Percentiles rank a stretch among this genome's conserved stretches.
These are phyloP conservation scores for Drosophila kepulauana DNA, from an alignment of 1,140 invertebrate species.

Conservation along the genomic window DNA sequence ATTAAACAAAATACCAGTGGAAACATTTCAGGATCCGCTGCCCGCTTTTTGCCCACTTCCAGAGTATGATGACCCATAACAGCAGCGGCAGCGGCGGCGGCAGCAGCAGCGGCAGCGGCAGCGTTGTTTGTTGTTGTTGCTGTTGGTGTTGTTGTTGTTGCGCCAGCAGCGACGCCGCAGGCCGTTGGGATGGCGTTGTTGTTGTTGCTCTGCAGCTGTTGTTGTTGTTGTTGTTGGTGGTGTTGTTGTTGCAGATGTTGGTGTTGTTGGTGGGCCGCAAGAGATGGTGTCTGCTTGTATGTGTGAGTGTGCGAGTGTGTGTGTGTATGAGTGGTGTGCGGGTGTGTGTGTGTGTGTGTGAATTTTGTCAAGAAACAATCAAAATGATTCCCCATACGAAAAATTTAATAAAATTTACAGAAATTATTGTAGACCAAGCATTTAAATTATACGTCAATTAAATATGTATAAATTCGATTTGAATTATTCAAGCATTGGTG, in stretches of 20 bases:
- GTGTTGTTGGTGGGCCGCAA: constrained; percentile 75
- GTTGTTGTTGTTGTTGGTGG: constrained; percentile 58
- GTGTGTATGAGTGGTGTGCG: constrained; percentile 33
- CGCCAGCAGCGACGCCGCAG: constrained; percentile 63
- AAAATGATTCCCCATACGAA: constrained; percentile 7
- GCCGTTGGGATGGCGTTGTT: constrained; percentile 66
- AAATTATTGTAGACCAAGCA: constrained; percentile 59
- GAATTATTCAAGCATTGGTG: constrained; percentile 70
- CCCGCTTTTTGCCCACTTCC: constrained; percentile 93
- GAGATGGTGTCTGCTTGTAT: constrained; percentile 72
- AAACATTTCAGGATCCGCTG: constrained; percentile 91
- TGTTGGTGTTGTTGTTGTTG: constrained; percentile 68
- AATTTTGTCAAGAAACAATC: constrained; percentile 29
- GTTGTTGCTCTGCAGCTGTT: constrained; percentile 55
- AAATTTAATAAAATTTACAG: constrained; percentile 28
- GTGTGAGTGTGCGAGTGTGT: constrained; percentile 38
- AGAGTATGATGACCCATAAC: constrained; percentile 75
- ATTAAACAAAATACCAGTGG: constrained; percentile 90
- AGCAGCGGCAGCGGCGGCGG: constrained; percentile 85
- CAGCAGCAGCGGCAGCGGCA: constrained; percentile 85
- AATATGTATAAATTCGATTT: constrained; percentile 68
- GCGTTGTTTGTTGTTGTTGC: constrained; percentile 84
- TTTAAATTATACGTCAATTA: constrained; percentile 69
- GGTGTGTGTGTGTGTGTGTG: constrained; percentile 24
- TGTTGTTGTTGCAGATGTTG: constrained; percentile 73